A percentile compares a stretch with the other conserved stretches of the same genome.
These are phyloP conservation scores for Prunella strophiata DNA, from an alignment of 2,797 vertebrate species.

Conservation along the genomic window DNA sequence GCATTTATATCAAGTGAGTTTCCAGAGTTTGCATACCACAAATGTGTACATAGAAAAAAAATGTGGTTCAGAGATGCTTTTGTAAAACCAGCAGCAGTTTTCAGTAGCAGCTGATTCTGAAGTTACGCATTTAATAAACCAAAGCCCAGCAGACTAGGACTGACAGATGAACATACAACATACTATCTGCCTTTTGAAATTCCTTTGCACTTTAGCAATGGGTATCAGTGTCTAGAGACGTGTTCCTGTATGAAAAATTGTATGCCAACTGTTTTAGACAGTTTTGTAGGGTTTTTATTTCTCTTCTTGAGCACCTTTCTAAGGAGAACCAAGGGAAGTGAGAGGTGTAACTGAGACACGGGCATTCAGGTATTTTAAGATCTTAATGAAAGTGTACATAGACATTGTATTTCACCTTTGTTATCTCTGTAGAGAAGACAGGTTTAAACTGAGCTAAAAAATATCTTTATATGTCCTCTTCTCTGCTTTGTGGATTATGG, in stretches of 20 bases:
- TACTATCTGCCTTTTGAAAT: neutral
- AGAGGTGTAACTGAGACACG: neutral
- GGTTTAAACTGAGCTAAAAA: neutral
- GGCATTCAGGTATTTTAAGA: neutral
- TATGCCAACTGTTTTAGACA: neutral
- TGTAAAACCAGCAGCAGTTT: neutral
- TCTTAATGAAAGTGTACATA: neutral
- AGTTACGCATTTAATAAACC: neutral
- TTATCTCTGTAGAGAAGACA: neutral
- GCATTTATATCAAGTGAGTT: neutral
- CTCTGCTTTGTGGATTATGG: neutral
- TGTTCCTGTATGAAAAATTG: neutral
- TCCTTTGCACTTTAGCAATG: neutral
- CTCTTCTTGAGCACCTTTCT: neutral
- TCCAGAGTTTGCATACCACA: neutral
- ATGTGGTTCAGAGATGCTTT: neutral
- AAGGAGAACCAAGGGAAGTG: neutral
- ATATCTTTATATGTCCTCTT: neutral
- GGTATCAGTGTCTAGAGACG: neutral
- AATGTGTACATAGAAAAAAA: neutral
- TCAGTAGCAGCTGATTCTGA: neutral
- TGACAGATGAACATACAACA: neutral
- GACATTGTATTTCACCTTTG: neutral
- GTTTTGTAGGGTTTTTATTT: neutral
- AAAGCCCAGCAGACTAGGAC: neutral